phyloP scores from a whole-genome alignment of 2,797 vertebrate species.

The Aplochiton taeniatus region DNA sequence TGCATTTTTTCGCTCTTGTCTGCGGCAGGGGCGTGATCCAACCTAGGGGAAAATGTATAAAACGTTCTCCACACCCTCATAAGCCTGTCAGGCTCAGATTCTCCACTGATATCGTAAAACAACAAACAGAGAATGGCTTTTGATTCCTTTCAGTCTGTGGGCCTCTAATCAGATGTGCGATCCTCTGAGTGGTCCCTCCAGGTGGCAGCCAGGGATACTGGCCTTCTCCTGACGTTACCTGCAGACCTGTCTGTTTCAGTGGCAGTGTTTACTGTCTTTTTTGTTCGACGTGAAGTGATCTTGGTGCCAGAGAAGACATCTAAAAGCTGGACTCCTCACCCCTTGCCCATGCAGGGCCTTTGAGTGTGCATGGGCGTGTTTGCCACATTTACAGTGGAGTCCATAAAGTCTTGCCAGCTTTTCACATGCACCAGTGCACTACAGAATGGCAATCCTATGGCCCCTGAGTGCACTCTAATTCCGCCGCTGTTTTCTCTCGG shows the following conservation, averaged over 20 bases:
- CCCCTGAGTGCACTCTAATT: conserved; percentile 33
- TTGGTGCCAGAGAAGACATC: conserved; percentile 38
- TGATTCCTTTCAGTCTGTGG: conserved; percentile 57
- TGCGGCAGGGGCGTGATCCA: conserved; percentile 39
- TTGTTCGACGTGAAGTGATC: conserved; percentile 33
- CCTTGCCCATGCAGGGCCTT: conserved; percentile 26
- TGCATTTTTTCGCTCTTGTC: conserved; percentile 32
- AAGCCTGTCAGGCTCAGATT: conserved; percentile 63
- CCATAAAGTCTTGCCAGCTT: conserved; percentile 53
- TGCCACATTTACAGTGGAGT: conserved; percentile 20
- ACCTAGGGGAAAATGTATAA: conserved; percentile 46
- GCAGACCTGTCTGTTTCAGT: conserved; percentile 49
- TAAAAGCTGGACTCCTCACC: conserved; percentile 45
- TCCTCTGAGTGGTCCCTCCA: conserved; percentile 66
- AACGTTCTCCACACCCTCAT: conserved; percentile 65
- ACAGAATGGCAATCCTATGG: conserved; percentile 50
- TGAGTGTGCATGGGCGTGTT: background rate
- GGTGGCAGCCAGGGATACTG: conserved; percentile 75
- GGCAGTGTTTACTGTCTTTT: conserved; percentile 50
- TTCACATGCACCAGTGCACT: conserved; percentile 55
- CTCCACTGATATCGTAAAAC: conserved; percentile 63
- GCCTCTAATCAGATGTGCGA: conserved; percentile 67
- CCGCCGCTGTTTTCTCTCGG: conserved; percentile 25
- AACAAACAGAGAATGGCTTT: conserved; percentile 72
- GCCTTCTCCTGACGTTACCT: conserved; percentile 57